phyloP scores from a whole-genome alignment of 2,113 vertebrate species.

The Poeciliopsis retropinna region DNA sequence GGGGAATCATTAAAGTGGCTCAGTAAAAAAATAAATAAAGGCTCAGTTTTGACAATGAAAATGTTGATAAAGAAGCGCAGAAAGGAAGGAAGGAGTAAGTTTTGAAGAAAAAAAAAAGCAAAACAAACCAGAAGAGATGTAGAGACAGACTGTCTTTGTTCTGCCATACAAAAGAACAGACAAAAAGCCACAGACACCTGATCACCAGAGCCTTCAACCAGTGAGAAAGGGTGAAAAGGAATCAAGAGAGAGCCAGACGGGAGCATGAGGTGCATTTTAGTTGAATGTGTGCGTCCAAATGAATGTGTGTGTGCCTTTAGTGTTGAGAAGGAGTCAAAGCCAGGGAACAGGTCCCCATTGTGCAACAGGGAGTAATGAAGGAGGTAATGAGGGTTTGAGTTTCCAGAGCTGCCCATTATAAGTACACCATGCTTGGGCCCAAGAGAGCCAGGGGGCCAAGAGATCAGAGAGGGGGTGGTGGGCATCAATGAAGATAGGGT shows the following conservation, averaged over 20 bases:
- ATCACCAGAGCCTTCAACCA: constrained; percentile 61
- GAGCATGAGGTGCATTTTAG: constrained; percentile 67
- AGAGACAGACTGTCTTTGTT: constrained; percentile 66
- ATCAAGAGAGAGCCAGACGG: constrained; percentile 53
- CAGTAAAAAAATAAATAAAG: background rate
- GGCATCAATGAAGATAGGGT: constrained; percentile 57
- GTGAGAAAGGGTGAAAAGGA: constrained; percentile 54
- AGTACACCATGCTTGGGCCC: constrained; percentile 48
- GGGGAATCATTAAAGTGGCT: background rate
- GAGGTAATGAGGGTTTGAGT: constrained; percentile 75
- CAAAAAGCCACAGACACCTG: constrained; percentile 68
- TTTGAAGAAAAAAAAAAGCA: constrained; percentile 7
- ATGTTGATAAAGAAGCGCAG: background rate
- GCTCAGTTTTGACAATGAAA: background rate
- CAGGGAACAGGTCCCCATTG: constrained; percentile 72
- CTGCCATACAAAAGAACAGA: constrained; percentile 63
- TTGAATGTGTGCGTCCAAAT: constrained; percentile 41
- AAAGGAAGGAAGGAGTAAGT: constrained; percentile 5
- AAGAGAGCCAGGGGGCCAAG: constrained; percentile 42
- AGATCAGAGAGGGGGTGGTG: constrained; percentile 29
- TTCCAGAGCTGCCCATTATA: constrained; percentile 68
- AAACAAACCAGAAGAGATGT: constrained; percentile 38
- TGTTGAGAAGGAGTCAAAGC: constrained; percentile 55
- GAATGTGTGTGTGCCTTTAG: constrained; percentile 47
- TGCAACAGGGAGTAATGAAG: constrained; percentile 68